These are phyloP conservation scores for Phalacrocorax carbo DNA, from an alignment of 2,113 vertebrate species.

Conservation along the genomic window DNA sequence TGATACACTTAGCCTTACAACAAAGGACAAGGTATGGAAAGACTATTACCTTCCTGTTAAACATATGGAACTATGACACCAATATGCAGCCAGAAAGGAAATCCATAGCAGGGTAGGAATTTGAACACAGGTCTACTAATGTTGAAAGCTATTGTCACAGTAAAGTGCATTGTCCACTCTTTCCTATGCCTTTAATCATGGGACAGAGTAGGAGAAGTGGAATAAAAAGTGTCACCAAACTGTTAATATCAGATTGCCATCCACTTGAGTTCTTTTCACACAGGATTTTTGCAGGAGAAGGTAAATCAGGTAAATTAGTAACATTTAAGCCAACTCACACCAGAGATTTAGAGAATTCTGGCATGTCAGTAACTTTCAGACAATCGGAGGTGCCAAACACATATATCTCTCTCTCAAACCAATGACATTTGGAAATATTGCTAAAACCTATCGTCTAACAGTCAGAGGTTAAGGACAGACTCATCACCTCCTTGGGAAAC, in stretches of 20 bases:
- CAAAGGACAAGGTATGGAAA: background rate
- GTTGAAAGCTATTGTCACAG: background rate
- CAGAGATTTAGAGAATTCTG: background rate
- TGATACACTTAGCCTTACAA: background rate
- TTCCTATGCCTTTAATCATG: background rate
- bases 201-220: background rate
- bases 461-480: constrained; percentile 67
- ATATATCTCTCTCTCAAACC: background rate
- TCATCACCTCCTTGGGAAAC: constrained; percentile 60
- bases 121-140: background rate
- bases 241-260: background rate
- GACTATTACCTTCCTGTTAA: background rate
- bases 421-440: constrained; percentile 20
- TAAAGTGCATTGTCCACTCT: background rate
- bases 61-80: background rate
- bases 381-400: background rate
- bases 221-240: background rate
- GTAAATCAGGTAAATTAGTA: constrained; percentile 43
- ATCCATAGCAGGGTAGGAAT: background rate
- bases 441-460: background rate
- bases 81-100: background rate
- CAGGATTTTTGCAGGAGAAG: background rate
- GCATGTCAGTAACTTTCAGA: background rate
- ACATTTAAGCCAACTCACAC: background rate
- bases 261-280: background rate